A percentile compares a stretch with the other conserved stretches of the same genome.
Conservation (phyloP, 2,797 vertebrate species). For the Pelobates cultripes region DNA sequence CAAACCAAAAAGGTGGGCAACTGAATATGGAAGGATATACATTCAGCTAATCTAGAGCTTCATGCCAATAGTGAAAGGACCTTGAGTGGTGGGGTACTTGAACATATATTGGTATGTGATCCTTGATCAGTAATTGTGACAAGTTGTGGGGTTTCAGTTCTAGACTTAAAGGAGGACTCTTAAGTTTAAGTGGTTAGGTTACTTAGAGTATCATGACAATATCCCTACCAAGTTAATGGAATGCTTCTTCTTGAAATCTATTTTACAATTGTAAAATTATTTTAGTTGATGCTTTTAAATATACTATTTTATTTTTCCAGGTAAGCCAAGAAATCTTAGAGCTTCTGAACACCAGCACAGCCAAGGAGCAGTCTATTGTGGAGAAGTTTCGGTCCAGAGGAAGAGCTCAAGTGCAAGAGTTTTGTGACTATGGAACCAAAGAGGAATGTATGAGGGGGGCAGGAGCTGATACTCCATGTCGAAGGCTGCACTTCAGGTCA, state of each 20-base stretch:
- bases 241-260: constrained; percentile 2
- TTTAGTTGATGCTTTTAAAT: constrained; percentile 2
- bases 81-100: too few species aligned
- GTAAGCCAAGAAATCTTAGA: constrained; percentile 94
- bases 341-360: constrained; percentile 90
- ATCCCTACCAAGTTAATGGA: too few species aligned
- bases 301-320: constrained; percentile 62
- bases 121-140: too few species aligned
- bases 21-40: background rate
- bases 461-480: constrained; percentile 85
- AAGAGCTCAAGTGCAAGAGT: constrained; percentile 92
- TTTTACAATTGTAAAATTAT: too few species aligned
- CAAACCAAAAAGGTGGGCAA: constrained; percentile 89
- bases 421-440: constrained; percentile 94
- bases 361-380: constrained; percentile 94
- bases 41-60: too few species aligned
- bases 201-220: too few species aligned
- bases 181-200: too few species aligned
- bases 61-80: too few species aligned
- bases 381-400: constrained; percentile 92
- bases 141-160: too few species aligned
- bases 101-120: too few species aligned
- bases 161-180: too few species aligned
- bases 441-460: constrained; percentile 88
- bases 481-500: constrained; percentile 90